phyloP scores from a whole-genome alignment of 2,888 invertebrate genomes.

The Pristionchus fissidentatus region DNA sequence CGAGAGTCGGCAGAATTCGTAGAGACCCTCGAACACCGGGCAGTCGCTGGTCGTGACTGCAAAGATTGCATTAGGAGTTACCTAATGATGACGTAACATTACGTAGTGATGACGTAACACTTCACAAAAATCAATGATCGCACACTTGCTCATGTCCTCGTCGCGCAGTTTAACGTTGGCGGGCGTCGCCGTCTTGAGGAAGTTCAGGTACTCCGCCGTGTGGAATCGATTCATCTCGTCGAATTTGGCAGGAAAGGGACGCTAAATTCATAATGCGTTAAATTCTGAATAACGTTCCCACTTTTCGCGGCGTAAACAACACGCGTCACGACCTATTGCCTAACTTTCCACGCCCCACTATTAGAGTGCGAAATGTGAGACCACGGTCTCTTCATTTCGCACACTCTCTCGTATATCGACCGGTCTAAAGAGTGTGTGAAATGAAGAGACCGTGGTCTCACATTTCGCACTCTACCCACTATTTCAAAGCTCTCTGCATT shows the following conservation, averaged over 20 bases:
- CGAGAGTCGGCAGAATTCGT: constrained; percentile 98
- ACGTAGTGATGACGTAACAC: too few species aligned
- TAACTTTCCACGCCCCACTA: too few species aligned
- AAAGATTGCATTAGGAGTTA: background rate
- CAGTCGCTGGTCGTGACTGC: constrained; percentile 92
- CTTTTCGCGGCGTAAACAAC: too few species aligned
- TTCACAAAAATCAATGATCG: background rate
- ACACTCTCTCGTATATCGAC: too few species aligned
- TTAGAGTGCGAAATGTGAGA: too few species aligned
- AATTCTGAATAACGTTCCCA: background rate
- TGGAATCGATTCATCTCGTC: constrained; percentile 2
- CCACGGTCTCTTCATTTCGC: too few species aligned
- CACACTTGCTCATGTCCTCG: background rate
- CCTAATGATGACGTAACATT: too few species aligned
- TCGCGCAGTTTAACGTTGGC: background rate
- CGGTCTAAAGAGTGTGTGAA: too few species aligned
- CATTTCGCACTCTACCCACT: too few species aligned
- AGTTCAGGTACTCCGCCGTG: background rate
- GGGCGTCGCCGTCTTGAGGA: background rate
- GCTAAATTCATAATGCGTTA: background rate
- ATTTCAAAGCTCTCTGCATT: too few species aligned
- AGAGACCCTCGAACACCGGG: constrained; percentile 98
- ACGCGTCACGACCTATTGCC: too few species aligned
- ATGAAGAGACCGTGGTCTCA: too few species aligned
- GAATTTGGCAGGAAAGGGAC: background rate